Evolutionary conservation across 2,888 invertebrate species (phyloP).

Genomic region (Calameuta idolon): DNA sequence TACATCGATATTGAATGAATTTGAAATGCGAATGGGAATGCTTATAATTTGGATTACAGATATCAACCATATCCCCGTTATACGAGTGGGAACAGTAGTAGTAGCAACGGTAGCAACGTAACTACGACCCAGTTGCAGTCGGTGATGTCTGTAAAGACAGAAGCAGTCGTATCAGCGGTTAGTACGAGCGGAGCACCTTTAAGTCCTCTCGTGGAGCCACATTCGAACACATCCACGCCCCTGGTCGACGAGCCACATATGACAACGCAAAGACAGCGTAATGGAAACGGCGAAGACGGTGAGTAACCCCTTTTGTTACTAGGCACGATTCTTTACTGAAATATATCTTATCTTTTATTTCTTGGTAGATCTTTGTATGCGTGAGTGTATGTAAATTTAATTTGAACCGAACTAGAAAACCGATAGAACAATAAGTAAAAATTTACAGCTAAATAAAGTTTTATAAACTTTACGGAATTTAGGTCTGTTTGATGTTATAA

Average conservation of each 20-base stretch:
- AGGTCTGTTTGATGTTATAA: not conserved
- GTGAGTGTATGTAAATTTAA: slow-evolving; percentile 18
- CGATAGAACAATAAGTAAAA: not conserved
- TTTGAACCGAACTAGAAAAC: slow-evolving; percentile 10
- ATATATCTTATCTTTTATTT: slow-evolving; percentile 39
- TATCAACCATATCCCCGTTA: slow-evolving; percentile 63
- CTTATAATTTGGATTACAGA: slow-evolving; percentile 35
- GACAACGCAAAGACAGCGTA: slow-evolving; percentile 60
- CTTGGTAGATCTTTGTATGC: slow-evolving; percentile 26
- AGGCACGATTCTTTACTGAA: slow-evolving; percentile 23
- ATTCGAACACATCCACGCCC: slow-evolving; percentile 77
- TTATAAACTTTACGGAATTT: not conserved
- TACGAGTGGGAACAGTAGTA: slow-evolving; percentile 46
- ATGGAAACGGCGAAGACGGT: slow-evolving; percentile 62
- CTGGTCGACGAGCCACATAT: slow-evolving; percentile 71
- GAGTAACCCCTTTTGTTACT: slow-evolving; percentile 33
- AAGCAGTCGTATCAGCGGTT: slow-evolving; percentile 55
- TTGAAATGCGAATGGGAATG: not conserved
- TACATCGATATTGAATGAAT: slow-evolving; percentile 13
- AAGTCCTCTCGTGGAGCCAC: slow-evolving; percentile 73
- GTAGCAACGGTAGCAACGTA: slow-evolving; percentile 39
- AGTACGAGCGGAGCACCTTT: slow-evolving; percentile 69
- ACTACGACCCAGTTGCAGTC: slow-evolving; percentile 51
- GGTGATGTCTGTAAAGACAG: slow-evolving; percentile 56
- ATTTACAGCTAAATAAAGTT: not conserved